Evolutionary conservation across 2,888 invertebrate species (phyloP).

Genomic region (Graphium colonna): DNA sequence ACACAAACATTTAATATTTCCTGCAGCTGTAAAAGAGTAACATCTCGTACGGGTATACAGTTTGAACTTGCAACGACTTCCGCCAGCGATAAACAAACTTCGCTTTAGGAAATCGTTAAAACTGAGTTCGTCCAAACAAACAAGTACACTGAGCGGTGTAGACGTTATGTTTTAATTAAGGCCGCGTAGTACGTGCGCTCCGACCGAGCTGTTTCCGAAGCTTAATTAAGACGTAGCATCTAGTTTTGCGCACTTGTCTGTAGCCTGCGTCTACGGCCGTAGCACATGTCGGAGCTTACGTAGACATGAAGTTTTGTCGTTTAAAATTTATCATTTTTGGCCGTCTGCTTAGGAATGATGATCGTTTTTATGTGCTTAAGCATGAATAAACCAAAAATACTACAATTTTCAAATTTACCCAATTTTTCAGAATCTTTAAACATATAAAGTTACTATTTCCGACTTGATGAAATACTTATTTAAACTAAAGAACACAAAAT

Average conservation of each 20-base stretch:
- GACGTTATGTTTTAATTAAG: constrained; percentile 10
- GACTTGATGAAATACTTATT: too few species aligned
- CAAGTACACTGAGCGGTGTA: not conserved
- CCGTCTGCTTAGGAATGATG: too few species aligned
- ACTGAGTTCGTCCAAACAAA: not conserved
- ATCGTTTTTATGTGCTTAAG: too few species aligned
- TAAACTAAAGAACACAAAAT: too few species aligned
- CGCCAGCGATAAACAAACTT: not conserved
- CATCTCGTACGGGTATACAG: not conserved
- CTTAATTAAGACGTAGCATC: constrained; percentile 17
- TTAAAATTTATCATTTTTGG: too few species aligned
- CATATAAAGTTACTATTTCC: too few species aligned
- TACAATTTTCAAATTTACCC: too few species aligned
- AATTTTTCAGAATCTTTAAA: too few species aligned
- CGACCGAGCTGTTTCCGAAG: not conserved
- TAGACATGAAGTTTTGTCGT: not conserved
- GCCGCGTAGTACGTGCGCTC: not conserved
- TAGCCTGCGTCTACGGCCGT: not conserved
- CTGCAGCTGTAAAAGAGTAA: not conserved
- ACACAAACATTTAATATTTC: not conserved
- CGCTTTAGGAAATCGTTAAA: not conserved
- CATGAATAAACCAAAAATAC: too few species aligned
- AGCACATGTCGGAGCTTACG: not conserved
- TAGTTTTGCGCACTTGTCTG: not conserved
- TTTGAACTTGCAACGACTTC: not conserved